Percentiles rank a stretch among this genome's conserved stretches.
These are phyloP conservation scores for Euzophera pinguis DNA, from an alignment of 2,888 invertebrate genomes.

Conservation along the genomic window DNA sequence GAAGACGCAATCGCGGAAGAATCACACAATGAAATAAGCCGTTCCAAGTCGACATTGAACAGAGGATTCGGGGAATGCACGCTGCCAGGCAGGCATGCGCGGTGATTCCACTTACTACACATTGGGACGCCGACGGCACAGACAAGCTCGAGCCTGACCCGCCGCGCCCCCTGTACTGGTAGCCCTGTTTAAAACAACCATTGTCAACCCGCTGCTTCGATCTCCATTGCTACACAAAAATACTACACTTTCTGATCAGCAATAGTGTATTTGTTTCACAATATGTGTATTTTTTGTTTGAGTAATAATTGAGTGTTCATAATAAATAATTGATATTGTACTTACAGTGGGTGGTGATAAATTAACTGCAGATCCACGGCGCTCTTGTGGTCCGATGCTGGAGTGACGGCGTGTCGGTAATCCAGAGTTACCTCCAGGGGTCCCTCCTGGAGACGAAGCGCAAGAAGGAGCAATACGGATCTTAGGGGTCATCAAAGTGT, in stretches of 20 bases:
- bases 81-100: slow-evolving; percentile 54
- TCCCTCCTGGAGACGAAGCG: slow-evolving; percentile 89
- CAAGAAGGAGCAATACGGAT: slow-evolving; percentile 93
- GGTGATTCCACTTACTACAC: slow-evolving; percentile 81
- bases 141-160: slow-evolving; percentile 90
- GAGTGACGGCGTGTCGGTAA: slow-evolving; percentile 93
- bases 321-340: slow-evolving; percentile 26
- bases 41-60: slow-evolving; percentile 59
- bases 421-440: slow-evolving; percentile 85
- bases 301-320: slow-evolving; percentile 8
- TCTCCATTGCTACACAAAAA: slow-evolving; percentile 20
- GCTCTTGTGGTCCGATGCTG: slow-evolving; percentile 94
- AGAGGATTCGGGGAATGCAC: slow-evolving; percentile 49
- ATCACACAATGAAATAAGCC: slow-evolving; percentile 63
- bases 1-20: slow-evolving; percentile 60
- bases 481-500: slow-evolving; percentile 94
- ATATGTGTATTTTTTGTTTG: not conserved
- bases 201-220: slow-evolving; percentile 38
- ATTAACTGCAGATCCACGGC: slow-evolving; percentile 90
- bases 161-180: slow-evolving; percentile 83
- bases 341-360: slow-evolving; percentile 94
- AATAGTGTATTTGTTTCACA: not conserved
- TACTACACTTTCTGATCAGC: not conserved
- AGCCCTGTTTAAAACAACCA: slow-evolving; percentile 77
- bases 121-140: slow-evolving; percentile 87